These are phyloP conservation scores for Zygothrica quintamaculata DNA, from an alignment of 2,888 invertebrate species.

Conservation along the genomic window DNA sequence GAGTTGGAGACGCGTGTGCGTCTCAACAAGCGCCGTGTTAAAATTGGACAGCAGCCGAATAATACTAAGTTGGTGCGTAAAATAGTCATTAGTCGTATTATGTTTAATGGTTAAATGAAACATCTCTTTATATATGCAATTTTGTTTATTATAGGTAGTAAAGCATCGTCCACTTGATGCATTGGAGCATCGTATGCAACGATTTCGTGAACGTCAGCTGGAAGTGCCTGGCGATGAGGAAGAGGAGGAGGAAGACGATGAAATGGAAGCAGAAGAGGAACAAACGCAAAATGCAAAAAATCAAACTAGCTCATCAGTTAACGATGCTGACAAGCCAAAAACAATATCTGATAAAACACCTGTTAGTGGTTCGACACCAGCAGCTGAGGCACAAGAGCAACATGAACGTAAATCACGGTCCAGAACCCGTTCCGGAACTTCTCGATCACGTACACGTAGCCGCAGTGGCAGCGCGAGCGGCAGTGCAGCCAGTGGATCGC, in stretches of 20 bases:
- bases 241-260: slow-evolving; percentile 88
- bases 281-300: slow-evolving; percentile 30
- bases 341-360: background rate
- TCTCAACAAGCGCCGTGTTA: slow-evolving; percentile 95
- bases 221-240: slow-evolving; percentile 92
- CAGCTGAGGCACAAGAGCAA: slow-evolving; percentile 63
- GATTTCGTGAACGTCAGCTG: slow-evolving; percentile 93
- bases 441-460: slow-evolving; percentile 61
- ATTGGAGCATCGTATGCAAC: slow-evolving; percentile 93
- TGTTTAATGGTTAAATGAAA: no score
- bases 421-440: slow-evolving; percentile 59
- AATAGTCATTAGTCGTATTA: background rate
- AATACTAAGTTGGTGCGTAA: slow-evolving; percentile 87
- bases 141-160: slow-evolving; percentile 85
- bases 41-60: slow-evolving; percentile 87
- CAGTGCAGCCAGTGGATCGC: slow-evolving; percentile 79
- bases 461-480: slow-evolving; percentile 53
- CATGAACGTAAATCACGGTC: slow-evolving; percentile 81
- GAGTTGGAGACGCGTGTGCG: slow-evolving; percentile 98
- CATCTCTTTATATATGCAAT: background rate
- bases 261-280: slow-evolving; percentile 84
- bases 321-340: slow-evolving; percentile 20
- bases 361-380: slow-evolving; percentile 33
- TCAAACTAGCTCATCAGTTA: slow-evolving; percentile 34
- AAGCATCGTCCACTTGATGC: slow-evolving; percentile 94